Evolutionary conservation across 2,797 vertebrate species (phyloP).

Genomic region (Spinibarbus caldwelli): DNA sequence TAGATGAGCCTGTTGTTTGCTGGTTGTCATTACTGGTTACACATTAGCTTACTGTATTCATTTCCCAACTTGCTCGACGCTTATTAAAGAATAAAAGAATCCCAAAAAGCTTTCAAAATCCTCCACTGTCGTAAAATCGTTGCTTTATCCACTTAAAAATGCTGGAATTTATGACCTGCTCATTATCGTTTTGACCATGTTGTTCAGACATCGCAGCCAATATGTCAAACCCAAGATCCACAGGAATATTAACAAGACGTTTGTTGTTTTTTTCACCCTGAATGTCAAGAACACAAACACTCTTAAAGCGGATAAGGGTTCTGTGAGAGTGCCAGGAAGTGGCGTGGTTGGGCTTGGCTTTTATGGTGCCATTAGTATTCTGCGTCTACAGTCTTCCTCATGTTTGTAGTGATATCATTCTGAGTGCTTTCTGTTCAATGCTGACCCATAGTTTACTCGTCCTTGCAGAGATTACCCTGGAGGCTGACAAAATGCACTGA

Average conservation of each 20-base stretch:
- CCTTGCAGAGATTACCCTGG: constrained; percentile 67
- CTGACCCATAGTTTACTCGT: constrained; percentile 65
- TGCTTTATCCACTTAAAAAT: constrained; percentile 40
- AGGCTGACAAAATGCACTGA: constrained; percentile 58
- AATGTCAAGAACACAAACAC: constrained; percentile 54
- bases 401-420: constrained; percentile 63
- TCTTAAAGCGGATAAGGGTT: constrained; percentile 45
- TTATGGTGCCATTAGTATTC: constrained; percentile 62
- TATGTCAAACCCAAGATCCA: constrained; percentile 35
- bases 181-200: constrained; percentile 40
- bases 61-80: constrained; percentile 40
- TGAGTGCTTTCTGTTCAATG: constrained; percentile 55
- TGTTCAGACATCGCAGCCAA: constrained; percentile 29
- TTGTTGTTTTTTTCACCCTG: constrained; percentile 18
- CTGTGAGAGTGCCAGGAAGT: constrained; percentile 53
- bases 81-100: constrained; percentile 28
- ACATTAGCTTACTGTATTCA: constrained; percentile 56
- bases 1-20: constrained; percentile 63
- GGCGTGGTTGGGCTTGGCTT: constrained; percentile 31
- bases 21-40: constrained; percentile 56
- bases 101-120: neutral
- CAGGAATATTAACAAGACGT: constrained; percentile 36
- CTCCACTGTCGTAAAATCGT: constrained; percentile 9
- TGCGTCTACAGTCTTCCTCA: constrained; percentile 39
- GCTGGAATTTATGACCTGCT: constrained; percentile 42